Conservation (phyloP, 2,888 invertebrate species). For the Drosophila mayaguana region DNA sequence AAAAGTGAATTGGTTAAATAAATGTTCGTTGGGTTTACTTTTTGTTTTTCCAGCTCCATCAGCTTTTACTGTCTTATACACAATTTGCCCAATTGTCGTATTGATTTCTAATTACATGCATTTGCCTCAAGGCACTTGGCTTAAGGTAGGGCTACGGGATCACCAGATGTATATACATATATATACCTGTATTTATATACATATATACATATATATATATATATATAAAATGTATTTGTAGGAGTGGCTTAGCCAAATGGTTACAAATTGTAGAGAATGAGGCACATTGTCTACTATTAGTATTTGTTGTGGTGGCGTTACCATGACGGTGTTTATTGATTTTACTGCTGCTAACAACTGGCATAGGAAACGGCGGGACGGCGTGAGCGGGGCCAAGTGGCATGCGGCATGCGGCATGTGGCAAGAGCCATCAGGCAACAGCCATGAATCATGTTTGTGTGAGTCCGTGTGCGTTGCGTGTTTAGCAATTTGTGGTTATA, state of each 20-base stretch:
- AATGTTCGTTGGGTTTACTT: neutral
- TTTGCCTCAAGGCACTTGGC: slow-evolving; percentile 52
- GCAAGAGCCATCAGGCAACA: slow-evolving; percentile 52
- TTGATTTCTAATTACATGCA: slow-evolving; percentile 73
- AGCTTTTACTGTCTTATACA: slow-evolving; percentile 9
- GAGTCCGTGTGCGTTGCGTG: slow-evolving; percentile 61
- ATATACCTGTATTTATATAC: neutral
- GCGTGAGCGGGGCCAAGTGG: slow-evolving; percentile 6
- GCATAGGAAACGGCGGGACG: neutral
- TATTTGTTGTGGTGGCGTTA: slow-evolving; percentile 75
- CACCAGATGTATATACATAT: slow-evolving; percentile 1
- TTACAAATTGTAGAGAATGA: slow-evolving; percentile 39
- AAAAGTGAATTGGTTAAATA: slow-evolving; percentile 1
- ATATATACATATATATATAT: slow-evolving; percentile 1
- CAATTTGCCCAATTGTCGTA: slow-evolving; percentile 63
- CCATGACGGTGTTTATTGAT: slow-evolving; percentile 76
- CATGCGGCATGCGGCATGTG: slow-evolving; percentile 35
- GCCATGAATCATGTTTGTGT: slow-evolving; percentile 70
- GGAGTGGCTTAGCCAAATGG: slow-evolving; percentile 56
- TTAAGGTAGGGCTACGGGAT: slow-evolving; percentile 61
- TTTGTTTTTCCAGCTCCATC: slow-evolving; percentile 4
- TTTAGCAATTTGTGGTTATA: slow-evolving; percentile 77
- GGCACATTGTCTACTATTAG: slow-evolving; percentile 45
- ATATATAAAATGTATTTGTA: slow-evolving; percentile 15
- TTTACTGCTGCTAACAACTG: slow-evolving; percentile 52